These are phyloP conservation scores for Chrysomallon squamiferum DNA, from an alignment of 1,140 invertebrate genomes.

Conservation along the genomic window DNA sequence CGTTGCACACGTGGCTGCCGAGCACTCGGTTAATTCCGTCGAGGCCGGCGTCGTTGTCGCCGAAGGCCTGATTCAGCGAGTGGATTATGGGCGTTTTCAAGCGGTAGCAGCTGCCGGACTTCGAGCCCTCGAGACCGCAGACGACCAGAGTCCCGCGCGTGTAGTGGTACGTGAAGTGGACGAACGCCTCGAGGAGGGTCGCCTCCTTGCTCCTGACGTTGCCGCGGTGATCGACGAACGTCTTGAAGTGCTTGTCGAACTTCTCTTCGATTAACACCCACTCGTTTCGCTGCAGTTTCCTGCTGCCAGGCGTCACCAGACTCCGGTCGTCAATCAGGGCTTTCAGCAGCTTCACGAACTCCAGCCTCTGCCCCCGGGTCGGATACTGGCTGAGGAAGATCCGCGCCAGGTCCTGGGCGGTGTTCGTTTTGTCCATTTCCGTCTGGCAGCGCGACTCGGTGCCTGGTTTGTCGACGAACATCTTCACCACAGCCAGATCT, in stretches of 20 bases:
- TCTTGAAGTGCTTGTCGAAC: constrained; percentile 4
- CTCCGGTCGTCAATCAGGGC: constrained; percentile 3
- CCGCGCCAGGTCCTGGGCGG: not conserved
- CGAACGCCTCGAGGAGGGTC: not conserved
- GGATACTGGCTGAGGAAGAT: not conserved
- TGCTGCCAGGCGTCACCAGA: not conserved
- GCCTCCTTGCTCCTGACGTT: not conserved
- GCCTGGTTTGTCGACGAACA: constrained; percentile 2
- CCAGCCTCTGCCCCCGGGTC: not conserved
- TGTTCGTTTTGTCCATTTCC: constrained; percentile 1
- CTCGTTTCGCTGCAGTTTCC: not conserved
- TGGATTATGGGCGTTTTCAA: constrained; percentile 9
- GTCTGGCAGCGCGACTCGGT: constrained; percentile 4
- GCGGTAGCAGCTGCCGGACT: not conserved
- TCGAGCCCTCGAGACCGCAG: constrained; percentile 3
- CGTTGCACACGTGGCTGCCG: constrained; percentile 1
- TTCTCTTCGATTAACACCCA: constrained; percentile 12
- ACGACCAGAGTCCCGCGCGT: constrained; percentile 1
- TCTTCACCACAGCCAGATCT: constrained; percentile 4
- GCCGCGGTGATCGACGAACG: not conserved
- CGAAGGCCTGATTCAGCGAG: not conserved
- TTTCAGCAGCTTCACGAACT: constrained; percentile 3
- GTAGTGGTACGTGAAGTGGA: constrained; percentile 8
- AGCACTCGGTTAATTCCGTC: constrained; percentile 1
- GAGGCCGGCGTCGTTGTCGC: not conserved